Conservation (phyloP, 2,113 vertebrate species). For the Calyptomena viridis region DNA sequence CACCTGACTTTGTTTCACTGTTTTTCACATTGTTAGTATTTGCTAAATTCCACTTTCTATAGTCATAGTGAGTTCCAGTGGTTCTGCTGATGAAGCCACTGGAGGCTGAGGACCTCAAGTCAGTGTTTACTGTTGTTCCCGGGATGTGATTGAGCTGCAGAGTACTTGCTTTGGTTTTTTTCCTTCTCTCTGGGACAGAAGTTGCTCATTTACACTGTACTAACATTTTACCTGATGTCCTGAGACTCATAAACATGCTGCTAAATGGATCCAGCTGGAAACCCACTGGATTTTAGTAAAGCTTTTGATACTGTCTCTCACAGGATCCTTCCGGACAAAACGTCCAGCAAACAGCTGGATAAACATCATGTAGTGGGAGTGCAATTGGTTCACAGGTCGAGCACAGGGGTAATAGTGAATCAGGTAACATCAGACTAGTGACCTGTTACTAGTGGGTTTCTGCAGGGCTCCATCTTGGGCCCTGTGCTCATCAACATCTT, state of each 20-base stretch:
- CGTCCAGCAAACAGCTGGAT: background rate
- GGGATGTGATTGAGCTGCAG: background rate
- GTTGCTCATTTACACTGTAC: conserved; percentile 13
- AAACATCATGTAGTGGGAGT: background rate
- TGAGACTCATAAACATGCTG: conserved; percentile 34
- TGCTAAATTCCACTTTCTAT: background rate
- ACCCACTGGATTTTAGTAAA: background rate
- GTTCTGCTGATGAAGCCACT: background rate
- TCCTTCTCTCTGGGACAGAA: background rate
- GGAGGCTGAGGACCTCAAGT: background rate
- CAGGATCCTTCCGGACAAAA: background rate
- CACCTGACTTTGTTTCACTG: background rate
- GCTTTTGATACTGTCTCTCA: background rate
- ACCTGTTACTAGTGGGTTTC: too few relatives aligned
- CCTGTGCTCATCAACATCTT: too few relatives aligned
- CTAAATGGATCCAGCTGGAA: conserved; percentile 29
- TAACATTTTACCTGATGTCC: conserved; percentile 42
- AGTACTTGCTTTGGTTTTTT: background rate
- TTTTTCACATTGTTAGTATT: background rate
- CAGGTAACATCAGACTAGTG: too few relatives aligned
- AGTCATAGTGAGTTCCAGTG: background rate
- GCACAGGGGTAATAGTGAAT: background rate
- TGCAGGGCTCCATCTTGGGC: too few relatives aligned
- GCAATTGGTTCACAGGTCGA: background rate
- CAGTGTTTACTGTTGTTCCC: conserved; percentile 32